Evolutionary conservation across 2,113 vertebrate species (phyloP).

Genomic region (Pampusana beccarii): DNA sequence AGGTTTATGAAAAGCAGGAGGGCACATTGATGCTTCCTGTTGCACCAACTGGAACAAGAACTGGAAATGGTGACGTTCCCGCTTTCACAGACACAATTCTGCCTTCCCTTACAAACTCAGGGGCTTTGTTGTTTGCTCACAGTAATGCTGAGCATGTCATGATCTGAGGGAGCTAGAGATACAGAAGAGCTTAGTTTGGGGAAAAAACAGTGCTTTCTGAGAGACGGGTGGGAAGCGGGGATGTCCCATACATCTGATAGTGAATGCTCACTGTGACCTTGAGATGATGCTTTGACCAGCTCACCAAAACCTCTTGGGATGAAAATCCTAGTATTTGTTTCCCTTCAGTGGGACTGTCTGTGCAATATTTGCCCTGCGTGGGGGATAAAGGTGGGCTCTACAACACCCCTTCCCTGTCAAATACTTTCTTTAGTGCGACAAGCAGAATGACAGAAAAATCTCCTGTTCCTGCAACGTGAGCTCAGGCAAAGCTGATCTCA

Average conservation of each 20-base stretch:
- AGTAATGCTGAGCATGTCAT: neutral
- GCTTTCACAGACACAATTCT: neutral
- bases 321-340: neutral
- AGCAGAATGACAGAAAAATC: conserved; percentile 11
- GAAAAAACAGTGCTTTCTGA: neutral
- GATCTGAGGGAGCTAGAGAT: neutral
- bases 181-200: neutral
- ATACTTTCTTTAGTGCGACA: neutral
- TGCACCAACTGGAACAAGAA: neutral
- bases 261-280: neutral
- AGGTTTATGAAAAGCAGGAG: neutral
- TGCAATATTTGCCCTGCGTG: neutral
- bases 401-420: neutral
- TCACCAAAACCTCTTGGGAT: neutral
- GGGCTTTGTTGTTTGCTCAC: neutral
- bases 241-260: neutral
- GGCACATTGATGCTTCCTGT: neutral
- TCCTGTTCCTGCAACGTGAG: conserved; percentile 56
- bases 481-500: conserved; percentile 42
- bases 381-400: neutral
- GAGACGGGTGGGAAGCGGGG: neutral
- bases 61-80: neutral
- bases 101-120: neutral
- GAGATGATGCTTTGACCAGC: neutral
- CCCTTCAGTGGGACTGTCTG: neutral